Evolutionary conservation across 37 sponge, comb jelly and placozoan species (phyloP).

Genomic region (Oopsacas minuta): DNA sequence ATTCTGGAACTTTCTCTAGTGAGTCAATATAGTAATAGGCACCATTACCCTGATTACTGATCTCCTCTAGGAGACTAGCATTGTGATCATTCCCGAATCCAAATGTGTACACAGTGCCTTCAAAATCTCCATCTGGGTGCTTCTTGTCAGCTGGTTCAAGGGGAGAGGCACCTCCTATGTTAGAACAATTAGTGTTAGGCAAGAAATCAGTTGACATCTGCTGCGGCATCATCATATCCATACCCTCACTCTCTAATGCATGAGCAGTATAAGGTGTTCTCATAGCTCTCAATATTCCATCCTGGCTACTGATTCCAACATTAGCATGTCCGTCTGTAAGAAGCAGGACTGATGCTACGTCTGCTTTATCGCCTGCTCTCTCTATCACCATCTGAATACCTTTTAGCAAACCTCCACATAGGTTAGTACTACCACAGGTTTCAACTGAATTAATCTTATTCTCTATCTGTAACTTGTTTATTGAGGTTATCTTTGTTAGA

Average conservation of each 20-base stretch:
- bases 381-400: slow-evolving; percentile 51
- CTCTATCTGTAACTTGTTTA: slow-evolving; percentile 39
- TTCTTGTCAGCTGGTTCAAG: neutral
- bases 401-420: slow-evolving; percentile 67
- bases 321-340: slow-evolving; percentile 82
- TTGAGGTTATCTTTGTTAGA: slow-evolving; percentile 46
- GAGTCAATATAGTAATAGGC: slow-evolving; percentile 80
- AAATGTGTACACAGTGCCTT: slow-evolving; percentile 79
- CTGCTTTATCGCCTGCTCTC: slow-evolving; percentile 31
- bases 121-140: slow-evolving; percentile 29
- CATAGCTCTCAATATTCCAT: slow-evolving; percentile 55
- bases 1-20: slow-evolving; percentile 69
- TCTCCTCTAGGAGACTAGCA: slow-evolving; percentile 54
- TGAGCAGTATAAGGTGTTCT: slow-evolving; percentile 30
- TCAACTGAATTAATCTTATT: slow-evolving; percentile 27
- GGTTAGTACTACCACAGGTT: slow-evolving; percentile 49
- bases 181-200: too few species aligned
- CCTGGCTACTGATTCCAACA: slow-evolving; percentile 32
- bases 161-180: neutral
- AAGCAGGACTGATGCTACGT: slow-evolving; percentile 75
- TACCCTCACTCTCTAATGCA: too few species aligned
- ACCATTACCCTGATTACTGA: slow-evolving; percentile 62
- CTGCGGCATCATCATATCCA: neutral
- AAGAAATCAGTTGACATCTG: neutral
- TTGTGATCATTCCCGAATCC: slow-evolving; percentile 81